Evolutionary conservation across 2,888 invertebrate genomes (phyloP).

Genomic region (Agonopterix subpropinquella): DNA sequence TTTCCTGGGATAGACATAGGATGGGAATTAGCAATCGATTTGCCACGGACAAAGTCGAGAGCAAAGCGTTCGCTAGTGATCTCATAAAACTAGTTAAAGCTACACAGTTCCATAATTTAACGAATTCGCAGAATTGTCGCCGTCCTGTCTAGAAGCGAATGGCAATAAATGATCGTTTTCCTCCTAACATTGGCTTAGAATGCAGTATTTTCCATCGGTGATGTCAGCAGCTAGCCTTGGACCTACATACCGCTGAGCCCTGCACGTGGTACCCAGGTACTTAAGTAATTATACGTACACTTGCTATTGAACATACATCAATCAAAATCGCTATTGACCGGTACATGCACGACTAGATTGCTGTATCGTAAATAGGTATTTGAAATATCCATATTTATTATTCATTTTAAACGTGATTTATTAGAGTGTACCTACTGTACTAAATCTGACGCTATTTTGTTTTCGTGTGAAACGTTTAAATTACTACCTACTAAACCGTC

Average conservation of each 20-base stretch:
- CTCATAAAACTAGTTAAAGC: too few relatives aligned
- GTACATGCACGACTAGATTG: constrained; percentile 1
- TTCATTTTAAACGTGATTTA: too few relatives aligned
- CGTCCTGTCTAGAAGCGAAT: constrained; percentile 16
- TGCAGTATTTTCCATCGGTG: constrained; percentile 39
- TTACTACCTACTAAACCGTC: too few relatives aligned
- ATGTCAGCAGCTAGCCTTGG: constrained; percentile 57
- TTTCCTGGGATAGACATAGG: too few relatives aligned
- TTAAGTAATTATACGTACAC: constrained; percentile 27
- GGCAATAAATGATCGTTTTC: constrained; percentile 21
- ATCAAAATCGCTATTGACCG: constrained; percentile 30
- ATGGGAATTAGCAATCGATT: too few relatives aligned
- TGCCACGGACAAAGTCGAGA: too few relatives aligned
- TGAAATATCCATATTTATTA: background rate
- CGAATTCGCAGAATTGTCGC: constrained; percentile 11
- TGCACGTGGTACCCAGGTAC: constrained; percentile 40
- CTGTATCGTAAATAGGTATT: constrained; percentile 1
- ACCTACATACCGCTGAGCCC: constrained; percentile 43
- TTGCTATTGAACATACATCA: constrained; percentile 44
- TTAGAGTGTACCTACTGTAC: too few relatives aligned
- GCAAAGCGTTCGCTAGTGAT: too few relatives aligned
- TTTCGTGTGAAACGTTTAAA: too few relatives aligned
- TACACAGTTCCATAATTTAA: background rate
- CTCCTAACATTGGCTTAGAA: constrained; percentile 15
- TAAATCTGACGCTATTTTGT: too few relatives aligned